These are phyloP conservation scores for Drosophila nigritarsus DNA, from an alignment of 2,888 invertebrate species.

Conservation along the genomic window DNA sequence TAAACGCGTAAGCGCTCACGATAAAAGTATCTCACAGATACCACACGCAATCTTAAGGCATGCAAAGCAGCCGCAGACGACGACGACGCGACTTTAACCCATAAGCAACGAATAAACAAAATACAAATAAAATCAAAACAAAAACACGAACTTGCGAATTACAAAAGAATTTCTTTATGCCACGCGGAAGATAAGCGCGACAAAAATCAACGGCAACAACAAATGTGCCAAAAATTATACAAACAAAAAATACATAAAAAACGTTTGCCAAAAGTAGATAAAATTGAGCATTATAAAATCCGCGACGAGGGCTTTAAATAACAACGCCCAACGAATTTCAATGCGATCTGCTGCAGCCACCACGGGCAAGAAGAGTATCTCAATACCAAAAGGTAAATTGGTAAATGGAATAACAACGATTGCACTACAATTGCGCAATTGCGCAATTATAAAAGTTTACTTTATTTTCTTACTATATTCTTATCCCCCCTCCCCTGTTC, in stretches of 20 bases:
- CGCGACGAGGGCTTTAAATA: conserved; percentile 20
- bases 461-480: conserved; percentile 23
- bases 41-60: conserved; percentile 57
- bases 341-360: conserved; percentile 16
- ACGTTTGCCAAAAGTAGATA: neutral
- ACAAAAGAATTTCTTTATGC: conserved; percentile 32
- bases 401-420: conserved; percentile 16
- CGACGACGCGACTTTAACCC: conserved; percentile 41
- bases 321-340: conserved; percentile 42
- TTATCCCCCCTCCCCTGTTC: conserved; percentile 1
- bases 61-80: conserved; percentile 51
- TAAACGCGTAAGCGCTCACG: conserved; percentile 20
- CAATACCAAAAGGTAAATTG: conserved; percentile 59
- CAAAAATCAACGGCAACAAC: conserved; percentile 18
- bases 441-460: conserved; percentile 54
- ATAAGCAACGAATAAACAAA: conserved; percentile 62
- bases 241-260: neutral
- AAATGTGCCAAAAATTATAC: conserved; percentile 43
- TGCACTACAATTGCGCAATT: conserved; percentile 49
- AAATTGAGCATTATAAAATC: conserved; percentile 15
- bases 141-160: conserved; percentile 63
- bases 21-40: conserved; percentile 66
- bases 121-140: conserved; percentile 46
- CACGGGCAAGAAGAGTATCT: conserved; percentile 59
- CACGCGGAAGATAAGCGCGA: conserved; percentile 39